These are phyloP conservation scores for Lasioglossum zephyrum DNA, from an alignment of 2,888 invertebrate genomes.

Conservation along the genomic window DNA sequence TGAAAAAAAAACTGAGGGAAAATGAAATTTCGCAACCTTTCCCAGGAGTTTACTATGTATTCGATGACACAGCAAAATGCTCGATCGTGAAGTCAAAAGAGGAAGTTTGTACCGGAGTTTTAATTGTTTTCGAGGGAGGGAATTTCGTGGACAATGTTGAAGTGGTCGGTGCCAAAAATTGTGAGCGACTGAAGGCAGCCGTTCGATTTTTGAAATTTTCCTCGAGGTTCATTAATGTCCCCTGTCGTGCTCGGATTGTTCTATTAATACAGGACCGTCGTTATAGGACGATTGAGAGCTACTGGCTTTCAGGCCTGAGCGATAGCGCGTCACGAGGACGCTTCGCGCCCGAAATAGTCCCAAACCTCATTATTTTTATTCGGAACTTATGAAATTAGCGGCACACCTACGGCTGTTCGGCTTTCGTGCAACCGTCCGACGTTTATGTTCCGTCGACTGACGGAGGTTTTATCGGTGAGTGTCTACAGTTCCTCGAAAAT, in stretches of 20 bases:
- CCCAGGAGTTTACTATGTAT: not conserved
- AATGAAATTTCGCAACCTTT: not conserved
- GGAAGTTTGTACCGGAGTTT: not conserved
- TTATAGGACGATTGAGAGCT: constrained; percentile 75
- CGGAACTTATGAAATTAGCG: constrained; percentile 70
- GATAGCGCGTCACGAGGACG: constrained; percentile 79
- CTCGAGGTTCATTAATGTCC: constrained; percentile 28
- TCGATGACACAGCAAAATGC: not conserved
- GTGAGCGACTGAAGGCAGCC: not conserved
- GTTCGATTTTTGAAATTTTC: constrained; percentile 22
- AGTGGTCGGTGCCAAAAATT: not conserved
- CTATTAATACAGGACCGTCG: constrained; percentile 49
- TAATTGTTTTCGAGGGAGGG: not conserved
- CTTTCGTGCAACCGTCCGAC: constrained; percentile 43
- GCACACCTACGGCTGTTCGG: constrained; percentile 37
- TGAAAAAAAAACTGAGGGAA: no score
- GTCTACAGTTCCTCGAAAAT: constrained; percentile 3
- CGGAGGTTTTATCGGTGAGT: constrained; percentile 22
- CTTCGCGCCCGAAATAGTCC: constrained; percentile 78
- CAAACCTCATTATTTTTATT: constrained; percentile 79
- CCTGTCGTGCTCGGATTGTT: constrained; percentile 35
- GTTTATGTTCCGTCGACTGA: constrained; percentile 27
- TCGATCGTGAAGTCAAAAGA: not conserved
- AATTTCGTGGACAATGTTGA: not conserved
- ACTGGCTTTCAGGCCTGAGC: constrained; percentile 68